phyloP scores from a whole-genome alignment of 1,140 invertebrate genomes.

The Hyles vespertilio region DNA sequence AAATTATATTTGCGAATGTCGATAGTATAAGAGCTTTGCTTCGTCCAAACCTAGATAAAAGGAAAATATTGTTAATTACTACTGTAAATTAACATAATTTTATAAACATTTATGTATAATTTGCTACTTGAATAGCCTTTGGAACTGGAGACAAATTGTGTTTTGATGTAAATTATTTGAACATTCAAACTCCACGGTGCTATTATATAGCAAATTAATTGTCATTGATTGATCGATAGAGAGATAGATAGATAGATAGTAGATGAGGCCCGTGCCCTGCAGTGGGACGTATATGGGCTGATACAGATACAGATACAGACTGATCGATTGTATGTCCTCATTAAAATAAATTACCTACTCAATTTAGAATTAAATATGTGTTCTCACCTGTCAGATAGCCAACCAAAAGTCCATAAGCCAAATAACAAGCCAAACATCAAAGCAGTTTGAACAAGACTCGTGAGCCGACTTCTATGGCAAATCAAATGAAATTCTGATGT shows the following conservation, averaged over 20 bases:
- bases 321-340: slow-evolving; percentile 20
- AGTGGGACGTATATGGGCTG: no score
- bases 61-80: no score
- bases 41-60: no score
- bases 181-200: neutral
- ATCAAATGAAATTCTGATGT: slow-evolving; percentile 43
- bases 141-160: neutral
- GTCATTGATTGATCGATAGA: slow-evolving; percentile 12
- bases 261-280: no score
- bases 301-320: no score
- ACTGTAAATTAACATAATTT: no score
- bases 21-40: no score
- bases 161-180: no score
- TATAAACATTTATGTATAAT: neutral
- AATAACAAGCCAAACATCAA: slow-evolving; percentile 43
- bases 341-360: slow-evolving; percentile 21
- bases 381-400: slow-evolving; percentile 46
- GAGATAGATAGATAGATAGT: no score
- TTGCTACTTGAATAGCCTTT: neutral
- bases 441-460: slow-evolving; percentile 37
- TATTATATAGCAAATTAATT: slow-evolving; percentile 12
- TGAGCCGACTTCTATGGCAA: slow-evolving; percentile 39
- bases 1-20: no score
- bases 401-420: slow-evolving; percentile 40
- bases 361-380: neutral